Evolutionary conservation across 2,888 invertebrate species (phyloP), one percentile per base, ranked within the genome.

Genomic region (Cantharis rufa): DNA sequence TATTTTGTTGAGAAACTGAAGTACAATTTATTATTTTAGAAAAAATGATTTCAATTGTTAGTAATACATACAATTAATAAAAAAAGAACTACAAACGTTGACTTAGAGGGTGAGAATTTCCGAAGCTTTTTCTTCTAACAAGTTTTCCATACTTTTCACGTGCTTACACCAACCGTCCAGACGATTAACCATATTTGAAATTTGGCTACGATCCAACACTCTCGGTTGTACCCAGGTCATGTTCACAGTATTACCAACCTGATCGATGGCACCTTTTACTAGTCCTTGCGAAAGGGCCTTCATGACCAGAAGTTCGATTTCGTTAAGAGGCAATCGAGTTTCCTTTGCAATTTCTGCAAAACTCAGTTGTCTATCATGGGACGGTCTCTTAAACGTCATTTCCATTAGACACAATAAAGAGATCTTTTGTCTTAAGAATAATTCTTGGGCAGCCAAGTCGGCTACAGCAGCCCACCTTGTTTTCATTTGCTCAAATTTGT

Each of bases 271-370:
- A 1, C 98, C 99, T 76, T 94, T 93, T 4, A 99, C 96, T 15
- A 99, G 91, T 18, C 96, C 97, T 86, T 98, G 94, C 0, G 98
- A 96, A 24, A 99, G 88, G 0, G 99, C 99, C 89, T 98, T 98
- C 99, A 99, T 99, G 0, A 99, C 96, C 66, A 99, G 90, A 79
- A 98, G 90, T 86, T 99, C 99, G 16, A 99, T 97, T 86, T 97
- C 95, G 82, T 94, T 93, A 0, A 93, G 88, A 0, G 96, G 95
- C 75, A 98, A 90, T 81, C 94, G 92, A 3, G 98, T 96, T 86
- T 96, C 96, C 28, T 91, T 89, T 0, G 98, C 93, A 73, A 99
- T 98, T 87, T 98, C 98, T 0, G 92, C 90, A 89, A 99, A 99
- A 0, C 96, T 92, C 75, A 99, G 90, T 85, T 95, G 94, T 75